phyloP scores from a whole-genome alignment of 2,797 vertebrate genomes.

The Tapirus indicus region DNA sequence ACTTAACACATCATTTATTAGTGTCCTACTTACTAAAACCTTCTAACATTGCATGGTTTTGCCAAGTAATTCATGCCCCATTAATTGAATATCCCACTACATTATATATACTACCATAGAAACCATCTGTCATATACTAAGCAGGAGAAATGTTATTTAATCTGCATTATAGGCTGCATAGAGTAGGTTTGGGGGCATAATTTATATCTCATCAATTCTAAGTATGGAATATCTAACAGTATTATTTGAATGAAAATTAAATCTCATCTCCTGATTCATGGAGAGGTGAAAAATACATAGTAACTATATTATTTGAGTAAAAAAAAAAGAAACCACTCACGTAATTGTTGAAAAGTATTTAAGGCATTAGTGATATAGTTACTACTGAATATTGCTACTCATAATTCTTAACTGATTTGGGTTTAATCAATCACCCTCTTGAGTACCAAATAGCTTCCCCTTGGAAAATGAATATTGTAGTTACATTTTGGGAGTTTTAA shows the following conservation, averaged over 20 bases:
- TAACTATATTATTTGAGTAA: neutral
- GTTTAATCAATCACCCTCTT: neutral
- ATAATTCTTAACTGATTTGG: neutral
- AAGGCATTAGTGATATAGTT: neutral
- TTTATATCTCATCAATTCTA: conserved; percentile 31
- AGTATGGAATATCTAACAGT: neutral
- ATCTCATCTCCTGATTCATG: neutral
- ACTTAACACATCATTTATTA: neutral
- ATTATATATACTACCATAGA: neutral
- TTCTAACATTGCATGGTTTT: neutral
- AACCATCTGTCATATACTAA: neutral
- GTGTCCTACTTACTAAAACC: neutral
- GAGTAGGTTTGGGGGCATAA: neutral
- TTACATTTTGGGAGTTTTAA: neutral
- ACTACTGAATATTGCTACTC: neutral
- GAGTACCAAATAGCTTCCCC: neutral
- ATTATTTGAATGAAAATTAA: conserved; percentile 23
- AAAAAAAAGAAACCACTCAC: neutral
- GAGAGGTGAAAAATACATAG: neutral
- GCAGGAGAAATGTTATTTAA: neutral
- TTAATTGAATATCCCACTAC: neutral
- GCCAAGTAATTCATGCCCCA: neutral
- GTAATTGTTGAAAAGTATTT: neutral
- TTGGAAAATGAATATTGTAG: neutral
- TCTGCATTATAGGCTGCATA: neutral